Evolutionary conservation across 2,797 vertebrate genomes (phyloP).

Genomic region (Myotis myotis): DNA sequence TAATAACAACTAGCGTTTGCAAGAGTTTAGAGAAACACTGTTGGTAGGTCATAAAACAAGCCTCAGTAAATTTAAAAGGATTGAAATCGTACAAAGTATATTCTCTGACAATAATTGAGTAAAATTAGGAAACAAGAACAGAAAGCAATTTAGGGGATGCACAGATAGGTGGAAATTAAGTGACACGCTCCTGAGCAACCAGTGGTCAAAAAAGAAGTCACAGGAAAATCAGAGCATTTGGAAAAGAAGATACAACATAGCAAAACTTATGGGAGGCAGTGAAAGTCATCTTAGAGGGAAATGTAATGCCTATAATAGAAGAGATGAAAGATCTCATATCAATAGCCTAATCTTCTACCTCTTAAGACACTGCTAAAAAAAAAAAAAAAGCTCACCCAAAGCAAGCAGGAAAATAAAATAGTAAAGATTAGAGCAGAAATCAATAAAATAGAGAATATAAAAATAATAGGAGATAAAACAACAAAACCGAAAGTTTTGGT

Average conservation of each 20-base stretch:
- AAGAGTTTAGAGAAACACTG: neutral
- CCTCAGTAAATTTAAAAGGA: neutral
- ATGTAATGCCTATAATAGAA: neutral
- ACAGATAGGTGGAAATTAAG: neutral
- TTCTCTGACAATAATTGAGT: neutral
- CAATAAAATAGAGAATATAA: neutral
- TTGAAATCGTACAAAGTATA: neutral
- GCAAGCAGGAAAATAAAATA: neutral
- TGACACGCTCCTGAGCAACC: neutral
- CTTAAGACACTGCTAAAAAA: neutral
- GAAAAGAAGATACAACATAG: neutral
- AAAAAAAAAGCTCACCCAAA: neutral
- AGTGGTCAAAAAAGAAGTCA: neutral
- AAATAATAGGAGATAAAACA: neutral
- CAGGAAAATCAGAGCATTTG: neutral
- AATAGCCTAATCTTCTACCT: neutral
- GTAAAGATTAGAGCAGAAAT: neutral
- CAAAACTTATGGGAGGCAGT: neutral
- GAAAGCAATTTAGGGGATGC: neutral
- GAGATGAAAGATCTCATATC: neutral
- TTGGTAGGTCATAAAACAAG: neutral
- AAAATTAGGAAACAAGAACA: neutral
- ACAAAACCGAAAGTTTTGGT: neutral
- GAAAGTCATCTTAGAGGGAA: neutral
- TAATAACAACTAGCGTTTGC: neutral